Evolutionary conservation across 2,797 vertebrate genomes (phyloP).

Genomic region (Poecilia wingei): DNA sequence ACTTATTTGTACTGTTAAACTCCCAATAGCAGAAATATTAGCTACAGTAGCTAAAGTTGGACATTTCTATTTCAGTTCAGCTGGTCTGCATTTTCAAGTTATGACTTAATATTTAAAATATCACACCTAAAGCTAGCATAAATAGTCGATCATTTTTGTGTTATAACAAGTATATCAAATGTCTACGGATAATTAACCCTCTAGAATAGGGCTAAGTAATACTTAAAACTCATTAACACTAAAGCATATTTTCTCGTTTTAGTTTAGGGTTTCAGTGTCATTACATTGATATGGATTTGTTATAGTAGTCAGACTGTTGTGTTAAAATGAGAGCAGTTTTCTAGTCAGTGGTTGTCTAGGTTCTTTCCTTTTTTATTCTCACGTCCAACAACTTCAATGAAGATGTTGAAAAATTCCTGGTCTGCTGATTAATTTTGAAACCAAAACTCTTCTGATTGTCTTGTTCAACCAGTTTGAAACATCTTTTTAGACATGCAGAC

Average conservation of each 20-base stretch:
- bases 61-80: neutral
- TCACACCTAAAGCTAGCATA: neutral
- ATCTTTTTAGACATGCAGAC: neutral
- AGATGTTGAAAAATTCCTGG: neutral
- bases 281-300: neutral
- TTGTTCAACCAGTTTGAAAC: conserved; percentile 56
- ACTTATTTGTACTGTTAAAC: neutral
- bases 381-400: conserved; percentile 3
- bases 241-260: neutral
- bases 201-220: neutral
- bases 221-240: neutral
- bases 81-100: neutral
- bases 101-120: neutral
- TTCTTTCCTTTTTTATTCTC: neutral
- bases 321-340: neutral
- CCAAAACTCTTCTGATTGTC: conserved; percentile 23
- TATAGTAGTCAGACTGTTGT: neutral
- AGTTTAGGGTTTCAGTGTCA: neutral
- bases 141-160: neutral
- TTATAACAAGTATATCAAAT: neutral
- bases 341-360: neutral
- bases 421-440: conserved; percentile 43
- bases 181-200: neutral
- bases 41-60: neutral
- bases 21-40: neutral